Evolutionary conservation across 1,140 invertebrate species (phyloP).

Genomic region (Thaumetopoea pityocampa): DNA sequence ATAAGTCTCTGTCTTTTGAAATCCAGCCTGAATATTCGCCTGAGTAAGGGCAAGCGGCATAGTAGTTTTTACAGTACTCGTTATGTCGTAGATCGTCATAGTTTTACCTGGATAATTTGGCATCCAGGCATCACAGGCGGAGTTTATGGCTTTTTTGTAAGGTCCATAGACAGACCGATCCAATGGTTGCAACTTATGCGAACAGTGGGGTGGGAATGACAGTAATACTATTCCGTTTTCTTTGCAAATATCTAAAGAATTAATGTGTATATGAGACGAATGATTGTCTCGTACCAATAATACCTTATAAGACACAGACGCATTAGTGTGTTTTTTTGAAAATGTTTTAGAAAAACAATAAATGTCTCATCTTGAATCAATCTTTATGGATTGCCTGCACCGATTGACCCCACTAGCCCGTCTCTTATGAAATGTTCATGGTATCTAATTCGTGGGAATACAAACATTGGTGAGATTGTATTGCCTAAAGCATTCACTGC

Average conservation of each 20-base stretch:
- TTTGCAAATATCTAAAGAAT: constrained; percentile 35
- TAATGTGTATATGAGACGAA: constrained; percentile 24
- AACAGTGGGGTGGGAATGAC: constrained; percentile 34
- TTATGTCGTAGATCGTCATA: constrained; percentile 23
- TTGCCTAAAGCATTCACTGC: constrained; percentile 3
- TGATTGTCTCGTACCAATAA: constrained; percentile 30
- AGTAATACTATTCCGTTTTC: constrained; percentile 44
- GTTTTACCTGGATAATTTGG: constrained; percentile 19
- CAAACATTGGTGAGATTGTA: background rate
- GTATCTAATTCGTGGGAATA: constrained; percentile 1
- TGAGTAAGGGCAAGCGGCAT: too few species aligned
- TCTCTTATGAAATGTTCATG: constrained; percentile 3
- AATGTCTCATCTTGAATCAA: constrained; percentile 2
- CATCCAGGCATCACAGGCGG: constrained; percentile 15
- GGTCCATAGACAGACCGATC: constrained; percentile 12
- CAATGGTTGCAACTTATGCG: constrained; percentile 27
- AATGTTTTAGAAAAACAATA: too few species aligned
- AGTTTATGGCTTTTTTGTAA: constrained; percentile 9
- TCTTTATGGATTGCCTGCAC: background rate
- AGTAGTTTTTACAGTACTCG: constrained; percentile 15
- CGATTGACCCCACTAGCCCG: background rate
- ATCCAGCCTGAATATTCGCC: too few species aligned
- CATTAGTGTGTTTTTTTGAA: too few species aligned
- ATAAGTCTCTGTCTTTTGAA: too few species aligned
- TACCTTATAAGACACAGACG: too few species aligned